A percentile compares a stretch with the other conserved stretches of the same genome.
Conservation (phyloP, 2,888 invertebrate genomes). For the Drosophila robusta region DNA sequence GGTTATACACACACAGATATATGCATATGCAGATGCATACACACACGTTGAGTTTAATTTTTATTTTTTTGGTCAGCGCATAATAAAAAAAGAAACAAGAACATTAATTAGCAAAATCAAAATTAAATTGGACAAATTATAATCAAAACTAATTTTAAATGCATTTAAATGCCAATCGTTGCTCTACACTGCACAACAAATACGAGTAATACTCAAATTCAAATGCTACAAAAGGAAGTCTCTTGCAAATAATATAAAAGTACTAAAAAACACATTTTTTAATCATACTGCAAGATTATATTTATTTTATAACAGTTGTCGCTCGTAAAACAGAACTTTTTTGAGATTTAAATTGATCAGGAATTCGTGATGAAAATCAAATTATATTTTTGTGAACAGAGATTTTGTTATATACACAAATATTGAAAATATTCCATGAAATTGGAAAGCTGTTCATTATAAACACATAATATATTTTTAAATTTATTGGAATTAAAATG, state of each 20-base stretch:
- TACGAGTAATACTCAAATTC: constrained; percentile 31
- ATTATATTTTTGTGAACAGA: too few species aligned
- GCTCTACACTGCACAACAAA: constrained; percentile 34
- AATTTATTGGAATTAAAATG: too few species aligned
- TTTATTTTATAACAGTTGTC: background rate
- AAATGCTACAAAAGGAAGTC: constrained; percentile 33
- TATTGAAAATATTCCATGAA: too few species aligned
- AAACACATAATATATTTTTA: background rate
- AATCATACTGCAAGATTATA: background rate
- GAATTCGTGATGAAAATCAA: too few species aligned
- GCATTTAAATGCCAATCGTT: constrained; percentile 57
- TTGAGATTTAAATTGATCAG: too few species aligned
- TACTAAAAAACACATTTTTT: constrained; percentile 2
- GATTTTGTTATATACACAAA: too few species aligned
- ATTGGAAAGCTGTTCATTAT: too few species aligned
- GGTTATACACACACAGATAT: constrained; percentile 54
- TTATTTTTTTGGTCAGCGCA: constrained; percentile 63
- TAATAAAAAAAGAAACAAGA: constrained; percentile 72
- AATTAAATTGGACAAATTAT: constrained; percentile 43
- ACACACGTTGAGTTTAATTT: constrained; percentile 55
- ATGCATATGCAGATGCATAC: constrained; percentile 27
- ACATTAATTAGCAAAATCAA: constrained; percentile 76
- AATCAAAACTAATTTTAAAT: constrained; percentile 43
- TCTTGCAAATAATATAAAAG: constrained; percentile 4
- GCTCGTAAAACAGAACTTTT: background rate